phyloP scores from a whole-genome alignment of 2,113 vertebrate genomes.

The Petrocephalus microphthalmus region DNA sequence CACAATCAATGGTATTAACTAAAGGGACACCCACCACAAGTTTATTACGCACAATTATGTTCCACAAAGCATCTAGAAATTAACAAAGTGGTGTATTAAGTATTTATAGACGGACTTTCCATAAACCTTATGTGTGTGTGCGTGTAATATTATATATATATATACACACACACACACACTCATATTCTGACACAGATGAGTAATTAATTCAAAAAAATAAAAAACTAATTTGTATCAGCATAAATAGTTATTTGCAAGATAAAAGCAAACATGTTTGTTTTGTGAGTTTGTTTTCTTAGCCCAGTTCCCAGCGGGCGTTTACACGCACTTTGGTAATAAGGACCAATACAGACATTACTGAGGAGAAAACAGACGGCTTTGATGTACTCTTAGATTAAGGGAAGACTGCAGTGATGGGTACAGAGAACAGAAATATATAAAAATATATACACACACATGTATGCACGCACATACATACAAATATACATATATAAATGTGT shows the following conservation, averaged over 20 bases:
- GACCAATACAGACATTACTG: conserved; percentile 59
- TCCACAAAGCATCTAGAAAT: not conserved
- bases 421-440: conserved; percentile 48
- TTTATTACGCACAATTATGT: not conserved
- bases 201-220: conserved; percentile 43
- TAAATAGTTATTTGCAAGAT: conserved; percentile 67
- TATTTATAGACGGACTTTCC: not conserved
- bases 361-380: conserved; percentile 58
- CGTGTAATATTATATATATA: not conserved
- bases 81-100: not conserved
- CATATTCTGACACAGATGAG: conserved; percentile 34
- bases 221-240: conserved; percentile 62
- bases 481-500: conserved; percentile 31
- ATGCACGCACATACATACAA: conserved; percentile 46
- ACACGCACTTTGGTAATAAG: conserved; percentile 68
- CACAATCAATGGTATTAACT: not conserved
- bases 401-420: conserved; percentile 60
- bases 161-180: conserved; percentile 14
- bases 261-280: conserved; percentile 70
- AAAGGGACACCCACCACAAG: not conserved
- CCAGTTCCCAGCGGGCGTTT: conserved; percentile 57
- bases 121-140: not conserved
- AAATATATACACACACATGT: conserved; percentile 26
- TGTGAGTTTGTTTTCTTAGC: conserved; percentile 53
- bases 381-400: conserved; percentile 69